Base-by-base conservation (phyloP, 1,140 invertebrate genomes). In the Caenorhabditis briggsae region DNA sequence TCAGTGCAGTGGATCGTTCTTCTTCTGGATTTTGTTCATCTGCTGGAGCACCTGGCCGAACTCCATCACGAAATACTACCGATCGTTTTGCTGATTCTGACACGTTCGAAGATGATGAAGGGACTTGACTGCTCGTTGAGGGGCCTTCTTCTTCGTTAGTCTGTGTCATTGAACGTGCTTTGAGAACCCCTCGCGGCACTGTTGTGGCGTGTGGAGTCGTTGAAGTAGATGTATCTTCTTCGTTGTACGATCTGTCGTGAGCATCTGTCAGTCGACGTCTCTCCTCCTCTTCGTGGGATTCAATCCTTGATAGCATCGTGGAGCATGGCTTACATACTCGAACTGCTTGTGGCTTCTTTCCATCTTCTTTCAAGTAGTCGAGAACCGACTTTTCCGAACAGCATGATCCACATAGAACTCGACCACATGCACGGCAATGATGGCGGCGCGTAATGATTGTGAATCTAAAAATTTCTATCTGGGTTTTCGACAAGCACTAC, bases 381-480 rank as follows among this genome's bases (percentile, higher is more conserved):
- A 86, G 50, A 43, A 70, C 16, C 7, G 85, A 55, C 41, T 86
- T 86, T 18, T 82, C 43, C 16, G 18, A 41, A 41, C 85, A 86
- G 43, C 85, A 86, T n/a, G 53, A 25, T 2, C 64, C 74, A 64
- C 85, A 86, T 0, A 86, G 78, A 14, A 86, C 85, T 3, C 85
- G 70, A 25, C 85, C 85, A 82, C 85, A 86, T 14, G 85, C 85
- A 16, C 85, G 70, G 23, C 85, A 86, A 25, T 86, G 85, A 64
- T 86, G 85, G 48, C 85, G 70, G 20, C 85, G 50, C n/a, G 41
- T 86, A 11, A 86, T 46, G 11, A 86, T 48, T 1, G 85, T 59
- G 74, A 86, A 86, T 6, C 61, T 64, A 56, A 50, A 78, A 78
- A 2, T 33, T 33, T 25, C 23, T 0, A 61, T 12, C 18, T 20